Evolutionary conservation across 2,888 invertebrate species (phyloP), one percentile per base, ranked within the genome.

Genomic region (Xestia rhomboidea): DNA sequence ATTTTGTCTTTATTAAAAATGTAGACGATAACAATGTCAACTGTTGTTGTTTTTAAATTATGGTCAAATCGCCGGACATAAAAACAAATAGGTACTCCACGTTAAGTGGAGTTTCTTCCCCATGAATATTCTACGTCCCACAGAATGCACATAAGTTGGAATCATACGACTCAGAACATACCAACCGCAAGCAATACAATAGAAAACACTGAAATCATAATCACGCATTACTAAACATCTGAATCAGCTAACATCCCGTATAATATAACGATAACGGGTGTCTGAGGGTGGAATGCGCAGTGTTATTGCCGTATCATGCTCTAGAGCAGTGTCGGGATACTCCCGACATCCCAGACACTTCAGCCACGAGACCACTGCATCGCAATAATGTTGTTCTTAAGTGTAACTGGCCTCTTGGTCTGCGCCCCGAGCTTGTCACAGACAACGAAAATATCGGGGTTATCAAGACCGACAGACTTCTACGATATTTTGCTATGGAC

Each of bases 321-420:
- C 79, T 87, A 86, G 86, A 87, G 89, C 86, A 90, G 87, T 90
- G 91, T 91, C 89, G 79, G 87, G 80, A 90, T 90, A 89, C 41
- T 90, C 89, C 82, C 87, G 81, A 90, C 90, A 89, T 87, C 86
- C 88, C 87, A 89, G 90, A 90, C 88, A 86, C 89, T 92, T 85
- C 77, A 91, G 89, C 90, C 90, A 75, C 75, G 64, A 86, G 84
- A 87, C 86, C 91, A 89, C 89, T 90, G 92, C 90, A 93, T 90
- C 84, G 91, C 90, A 92, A 93, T 95, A 95, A 94, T 92, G 91
- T 91, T 91, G 87, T 90, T 91, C 92, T 93, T 92, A 93, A 94
- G 92, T 93, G 90, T 92, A 90, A 93, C 91, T 91, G 89, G 88
- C 90, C 88, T 81, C 90, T 89, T 90, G 88, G 85, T 90, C 83